Base-by-base conservation (phyloP, 1,140 invertebrate genomes). In the Drosophila biarmipes region DNA sequence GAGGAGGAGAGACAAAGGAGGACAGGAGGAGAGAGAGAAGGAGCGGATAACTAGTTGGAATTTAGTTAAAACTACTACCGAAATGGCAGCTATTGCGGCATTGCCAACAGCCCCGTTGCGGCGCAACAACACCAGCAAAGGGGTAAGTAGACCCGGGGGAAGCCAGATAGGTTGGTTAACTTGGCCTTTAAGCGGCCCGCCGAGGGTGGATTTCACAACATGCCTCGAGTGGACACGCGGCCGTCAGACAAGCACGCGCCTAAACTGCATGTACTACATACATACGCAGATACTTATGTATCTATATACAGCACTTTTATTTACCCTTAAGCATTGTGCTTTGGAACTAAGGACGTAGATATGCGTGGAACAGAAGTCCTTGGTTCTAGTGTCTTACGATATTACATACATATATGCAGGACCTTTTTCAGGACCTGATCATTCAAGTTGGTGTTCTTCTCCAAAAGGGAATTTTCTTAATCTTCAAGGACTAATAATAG, bases 71-170 rank as follows among this genome's bases (percentile, higher is more conserved):
- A 58, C 49, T 55, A 62, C 54, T 55, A 58, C 43, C 56, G 46
- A 56, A 52, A 77, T 56, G 73, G 59, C 78, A 84, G 49, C 59
- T 57, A 87, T 87, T 73, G 79, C 76, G 40, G 52, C 81, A 66
- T 24, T 59, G 40, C 35, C 67, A 58, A 58, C 78, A 56, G 29
- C 57, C 43, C 53, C 54, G 43, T 21, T 53, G 35, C 51, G 68
- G 14, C 72, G 61, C 46, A 78, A 49, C 54, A 86, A 53, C 49
- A 78, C 37, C 53, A 73, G 49, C 40, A 87, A 87, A 71, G 84
- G 84, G 84, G 84, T 87, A 84, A 87, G 84, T 87, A 77, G 79
- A 84, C 35, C 14, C 29, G 38, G 31, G 49, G 40, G 61, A 66
- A 53, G 58, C 61, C 48, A 73, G 62, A 45, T 49, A 31, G 62